Evolutionary conservation across 2,113 vertebrate genomes (phyloP).

Genomic region (Clupea harengus): DNA sequence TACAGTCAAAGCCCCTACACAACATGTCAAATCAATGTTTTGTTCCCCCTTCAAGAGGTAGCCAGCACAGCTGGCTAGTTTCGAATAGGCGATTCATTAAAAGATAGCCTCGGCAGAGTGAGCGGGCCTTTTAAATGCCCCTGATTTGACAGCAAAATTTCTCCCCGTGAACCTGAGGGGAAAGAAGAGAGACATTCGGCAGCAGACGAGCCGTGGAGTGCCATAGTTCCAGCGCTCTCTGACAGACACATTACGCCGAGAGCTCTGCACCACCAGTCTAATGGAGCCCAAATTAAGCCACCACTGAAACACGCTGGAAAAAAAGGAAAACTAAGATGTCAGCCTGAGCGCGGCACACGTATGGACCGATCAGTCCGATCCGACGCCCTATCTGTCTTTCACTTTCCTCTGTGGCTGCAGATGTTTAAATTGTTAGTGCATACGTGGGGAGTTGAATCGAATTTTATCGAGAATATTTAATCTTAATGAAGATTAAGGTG

Average conservation of each 20-base stretch:
- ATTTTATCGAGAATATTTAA: conserved; percentile 32
- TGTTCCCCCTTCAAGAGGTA: conserved; percentile 23
- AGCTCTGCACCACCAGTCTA: not conserved
- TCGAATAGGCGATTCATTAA: conserved; percentile 31
- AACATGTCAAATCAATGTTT: conserved; percentile 23
- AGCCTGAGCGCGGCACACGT: not conserved
- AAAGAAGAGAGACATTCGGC: not conserved
- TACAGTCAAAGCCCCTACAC: not conserved
- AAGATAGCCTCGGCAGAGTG: conserved; percentile 15
- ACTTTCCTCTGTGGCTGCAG: not conserved
- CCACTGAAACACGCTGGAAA: not conserved
- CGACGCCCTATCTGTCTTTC: not conserved
- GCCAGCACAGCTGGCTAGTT: conserved; percentile 16
- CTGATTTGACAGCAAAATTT: conserved; percentile 34
- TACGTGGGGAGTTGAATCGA: not conserved
- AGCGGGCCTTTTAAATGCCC: conserved; percentile 25
- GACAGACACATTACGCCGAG: not conserved
- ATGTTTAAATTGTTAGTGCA: not conserved
- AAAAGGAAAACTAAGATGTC: not conserved
- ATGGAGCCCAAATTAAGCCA: not conserved
- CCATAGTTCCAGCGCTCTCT: not conserved
- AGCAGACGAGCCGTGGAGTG: not conserved
- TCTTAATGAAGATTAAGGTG: conserved; percentile 57
- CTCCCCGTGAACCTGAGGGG: conserved; percentile 23
- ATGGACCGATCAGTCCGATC: not conserved